Conservation (phyloP, 2,797 vertebrate species). For the Erpetoichthys calabaricus region DNA sequence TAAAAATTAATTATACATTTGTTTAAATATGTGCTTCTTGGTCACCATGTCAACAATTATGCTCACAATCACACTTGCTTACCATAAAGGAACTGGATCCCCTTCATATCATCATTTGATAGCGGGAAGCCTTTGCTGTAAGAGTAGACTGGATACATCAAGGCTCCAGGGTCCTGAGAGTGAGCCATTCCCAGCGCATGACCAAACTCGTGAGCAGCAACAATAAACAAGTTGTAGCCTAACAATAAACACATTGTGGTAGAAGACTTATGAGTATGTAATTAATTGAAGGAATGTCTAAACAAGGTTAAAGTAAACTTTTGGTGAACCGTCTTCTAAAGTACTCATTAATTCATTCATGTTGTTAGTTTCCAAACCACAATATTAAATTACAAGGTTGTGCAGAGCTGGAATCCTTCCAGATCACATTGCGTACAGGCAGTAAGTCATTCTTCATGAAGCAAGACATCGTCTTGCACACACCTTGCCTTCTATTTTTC, state of each 20-base stretch:
- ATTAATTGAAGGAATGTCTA: background rate
- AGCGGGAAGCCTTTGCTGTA: slow-evolving; percentile 52
- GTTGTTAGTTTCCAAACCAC: too few relatives aligned
- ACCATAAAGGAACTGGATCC: slow-evolving; percentile 90
- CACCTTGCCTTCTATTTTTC: too few relatives aligned
- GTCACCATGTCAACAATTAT: too few relatives aligned
- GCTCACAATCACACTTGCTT: slow-evolving; percentile 13
- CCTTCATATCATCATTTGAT: slow-evolving; percentile 74
- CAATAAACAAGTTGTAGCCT: slow-evolving; percentile 84
- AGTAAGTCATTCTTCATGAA: too few relatives aligned
- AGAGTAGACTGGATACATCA: slow-evolving; percentile 81
- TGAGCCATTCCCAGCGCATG: slow-evolving; percentile 85
- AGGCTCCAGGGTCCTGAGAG: slow-evolving; percentile 64
- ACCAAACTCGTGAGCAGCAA: slow-evolving; percentile 80
- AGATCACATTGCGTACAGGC: too few relatives aligned
- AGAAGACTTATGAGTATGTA: background rate
- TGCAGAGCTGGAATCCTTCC: too few relatives aligned
- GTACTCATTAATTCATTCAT: too few relatives aligned
- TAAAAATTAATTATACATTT: too few relatives aligned
- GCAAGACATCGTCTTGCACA: too few relatives aligned
- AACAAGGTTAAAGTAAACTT: background rate
- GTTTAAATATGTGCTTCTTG: too few relatives aligned
- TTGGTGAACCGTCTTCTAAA: background rate
- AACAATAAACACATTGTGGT: slow-evolving; percentile 13
- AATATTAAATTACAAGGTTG: too few relatives aligned